Conservation (phyloP, 92 coral and sea anemone genomes). For the Epizoanthus ramosus region DNA sequence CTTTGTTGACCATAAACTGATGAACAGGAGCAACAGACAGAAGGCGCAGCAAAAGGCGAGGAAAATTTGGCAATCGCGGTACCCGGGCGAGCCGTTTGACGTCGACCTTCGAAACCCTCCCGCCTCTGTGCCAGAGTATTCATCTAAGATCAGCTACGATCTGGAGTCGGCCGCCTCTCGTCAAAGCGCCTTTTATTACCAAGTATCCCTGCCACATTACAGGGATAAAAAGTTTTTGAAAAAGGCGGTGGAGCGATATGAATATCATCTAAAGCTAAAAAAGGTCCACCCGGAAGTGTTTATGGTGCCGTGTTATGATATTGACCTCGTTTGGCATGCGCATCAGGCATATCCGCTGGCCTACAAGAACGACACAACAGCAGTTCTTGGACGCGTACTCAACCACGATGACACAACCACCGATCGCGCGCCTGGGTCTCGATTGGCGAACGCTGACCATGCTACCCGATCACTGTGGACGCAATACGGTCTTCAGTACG, state of each 20-base stretch:
- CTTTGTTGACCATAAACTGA: constrained; percentile 53
- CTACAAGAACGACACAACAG: constrained; percentile 48
- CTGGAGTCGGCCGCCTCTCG: constrained; percentile 38
- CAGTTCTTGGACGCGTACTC: constrained; percentile 37
- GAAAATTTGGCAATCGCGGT: constrained; percentile 49
- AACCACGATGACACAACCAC: constrained; percentile 60
- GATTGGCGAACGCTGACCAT: constrained; percentile 36
- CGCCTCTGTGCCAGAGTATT: constrained; percentile 1
- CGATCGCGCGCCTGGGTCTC: constrained; percentile 55
- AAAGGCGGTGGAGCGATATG: constrained; percentile 44
- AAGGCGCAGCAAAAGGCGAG: constrained; percentile 44
- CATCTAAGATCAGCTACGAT: constrained; percentile 44
- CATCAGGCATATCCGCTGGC: constrained; percentile 58
- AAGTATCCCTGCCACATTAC: constrained; percentile 60
- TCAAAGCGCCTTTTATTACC: constrained; percentile 51
- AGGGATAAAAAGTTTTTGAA: constrained; percentile 41
- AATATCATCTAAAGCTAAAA: constrained; percentile 40
- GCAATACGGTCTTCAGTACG: constrained; percentile 39
- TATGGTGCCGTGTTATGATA: constrained; percentile 62
- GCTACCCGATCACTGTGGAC: constrained; percentile 46
- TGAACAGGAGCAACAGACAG: constrained; percentile 40
- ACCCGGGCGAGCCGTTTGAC: constrained; percentile 57
- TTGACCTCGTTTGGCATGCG: constrained; percentile 68
- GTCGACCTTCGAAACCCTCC: constrained; percentile 52
- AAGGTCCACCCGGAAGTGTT: constrained; percentile 34